Conservation (phyloP, 2,113 vertebrate species). For the Promerops cafer region DNA sequence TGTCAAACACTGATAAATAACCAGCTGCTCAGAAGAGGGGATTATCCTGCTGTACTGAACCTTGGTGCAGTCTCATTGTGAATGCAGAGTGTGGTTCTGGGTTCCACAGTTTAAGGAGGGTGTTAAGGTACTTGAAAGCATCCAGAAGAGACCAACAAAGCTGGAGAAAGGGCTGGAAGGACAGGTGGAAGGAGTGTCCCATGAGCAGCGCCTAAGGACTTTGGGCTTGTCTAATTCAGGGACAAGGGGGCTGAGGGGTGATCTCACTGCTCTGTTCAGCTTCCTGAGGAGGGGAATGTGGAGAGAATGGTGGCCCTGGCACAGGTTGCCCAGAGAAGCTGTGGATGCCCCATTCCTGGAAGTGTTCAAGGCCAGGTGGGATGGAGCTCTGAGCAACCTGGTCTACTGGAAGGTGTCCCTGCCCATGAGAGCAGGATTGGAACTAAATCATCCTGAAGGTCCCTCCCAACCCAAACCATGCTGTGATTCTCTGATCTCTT, state of each 20-base stretch:
- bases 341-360: background rate
- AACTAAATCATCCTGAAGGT: background rate
- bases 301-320: background rate
- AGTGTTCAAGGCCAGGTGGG: background rate
- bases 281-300: background rate
- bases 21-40: background rate
- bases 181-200: background rate
- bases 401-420: background rate
- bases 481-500: background rate
- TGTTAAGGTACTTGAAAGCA: rapidly evolving
- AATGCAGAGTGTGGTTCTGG: background rate
- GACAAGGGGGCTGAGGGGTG: background rate
- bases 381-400: background rate
- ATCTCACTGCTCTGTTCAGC: background rate
- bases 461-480: background rate
- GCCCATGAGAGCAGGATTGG: background rate
- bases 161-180: background rate
- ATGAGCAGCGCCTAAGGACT: background rate
- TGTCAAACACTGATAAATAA: background rate
- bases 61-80: background rate
- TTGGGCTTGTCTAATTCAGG: background rate
- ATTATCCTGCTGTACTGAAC: background rate
- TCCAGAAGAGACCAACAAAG: background rate
- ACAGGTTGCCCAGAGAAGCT: background rate
- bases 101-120: background rate